Evolutionary conservation across 2,888 invertebrate genomes (phyloP).

Genomic region (Drosophila austrosaltans): DNA sequence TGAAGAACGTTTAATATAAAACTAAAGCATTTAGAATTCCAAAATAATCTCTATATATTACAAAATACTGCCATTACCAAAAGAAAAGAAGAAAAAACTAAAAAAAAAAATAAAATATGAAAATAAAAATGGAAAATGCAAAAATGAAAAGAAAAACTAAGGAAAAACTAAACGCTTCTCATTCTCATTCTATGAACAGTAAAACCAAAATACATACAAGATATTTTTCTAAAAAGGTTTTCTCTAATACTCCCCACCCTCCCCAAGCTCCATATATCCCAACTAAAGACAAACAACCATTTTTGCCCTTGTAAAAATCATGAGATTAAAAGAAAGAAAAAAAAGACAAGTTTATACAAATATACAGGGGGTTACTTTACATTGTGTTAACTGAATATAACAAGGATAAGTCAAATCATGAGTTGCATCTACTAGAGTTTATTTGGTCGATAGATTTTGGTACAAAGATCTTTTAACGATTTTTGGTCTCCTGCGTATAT

Average conservation of each 20-base stretch:
- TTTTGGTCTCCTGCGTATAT: background rate
- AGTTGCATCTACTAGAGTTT: background rate
- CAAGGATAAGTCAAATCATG: background rate
- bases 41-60: conserved; percentile 18
- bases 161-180: conserved; percentile 75
- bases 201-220: conserved; percentile 30
- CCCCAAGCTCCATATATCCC: conserved; percentile 8
- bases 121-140: conserved; percentile 42
- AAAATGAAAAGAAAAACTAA: conserved; percentile 44
- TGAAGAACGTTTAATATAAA: conserved; percentile 4
- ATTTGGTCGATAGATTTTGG: background rate
- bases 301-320: conserved; percentile 52
- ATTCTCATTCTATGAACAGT: conserved; percentile 36
- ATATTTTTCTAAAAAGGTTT: conserved; percentile 71
- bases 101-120: conserved; percentile 21
- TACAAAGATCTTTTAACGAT: background rate
- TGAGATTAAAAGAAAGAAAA: conserved; percentile 33
- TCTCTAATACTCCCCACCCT: conserved; percentile 69
- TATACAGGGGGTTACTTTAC: background rate
- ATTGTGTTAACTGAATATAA: background rate
- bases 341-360: conserved; percentile 6
- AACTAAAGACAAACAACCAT: conserved; percentile 15
- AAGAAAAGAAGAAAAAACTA: conserved; percentile 21
- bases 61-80: conserved; percentile 14
- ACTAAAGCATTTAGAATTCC: conserved; percentile 28